phyloP scores from a whole-genome alignment of 2,797 vertebrate species.

The Cryptoblepharus egeriae region DNA sequence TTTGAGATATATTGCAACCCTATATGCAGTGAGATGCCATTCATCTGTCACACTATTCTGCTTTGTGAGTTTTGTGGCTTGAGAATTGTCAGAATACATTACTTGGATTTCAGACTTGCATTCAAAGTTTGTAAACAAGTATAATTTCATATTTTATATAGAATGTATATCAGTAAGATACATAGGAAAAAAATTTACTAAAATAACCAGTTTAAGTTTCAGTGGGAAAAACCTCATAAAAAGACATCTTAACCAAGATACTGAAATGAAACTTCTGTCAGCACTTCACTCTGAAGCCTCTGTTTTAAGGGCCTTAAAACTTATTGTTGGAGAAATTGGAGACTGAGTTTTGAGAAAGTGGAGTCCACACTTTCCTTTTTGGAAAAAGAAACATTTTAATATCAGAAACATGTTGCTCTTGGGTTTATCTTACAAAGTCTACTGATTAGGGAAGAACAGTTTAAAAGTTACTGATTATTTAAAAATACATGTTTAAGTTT shows the following conservation, averaged over 20 bases:
- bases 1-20: too few relatives aligned
- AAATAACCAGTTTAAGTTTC: constrained; percentile 65
- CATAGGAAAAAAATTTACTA: constrained; percentile 67
- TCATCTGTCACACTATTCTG: constrained; percentile 7
- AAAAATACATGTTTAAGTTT: neutral
- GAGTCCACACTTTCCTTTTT: neutral
- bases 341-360: constrained; percentile 35
- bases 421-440: neutral
- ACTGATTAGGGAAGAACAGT: neutral
- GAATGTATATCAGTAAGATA: constrained; percentile 48
- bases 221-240: constrained; percentile 36
- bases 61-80: constrained; percentile 37
- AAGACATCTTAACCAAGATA: constrained; percentile 48
- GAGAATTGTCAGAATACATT: constrained; percentile 8
- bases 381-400: neutral
- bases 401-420: too few relatives aligned
- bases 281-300: constrained; percentile 36
- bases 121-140: constrained; percentile 33
- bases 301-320: constrained; percentile 25
- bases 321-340: constrained; percentile 37
- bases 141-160: constrained; percentile 61
- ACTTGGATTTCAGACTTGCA: constrained; percentile 47
- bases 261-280: constrained; percentile 57
- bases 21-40: too few relatives aligned
- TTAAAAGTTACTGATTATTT: neutral